phyloP scores from a whole-genome alignment of 2,888 invertebrate genomes.

The Epistrophe grossulariae region DNA sequence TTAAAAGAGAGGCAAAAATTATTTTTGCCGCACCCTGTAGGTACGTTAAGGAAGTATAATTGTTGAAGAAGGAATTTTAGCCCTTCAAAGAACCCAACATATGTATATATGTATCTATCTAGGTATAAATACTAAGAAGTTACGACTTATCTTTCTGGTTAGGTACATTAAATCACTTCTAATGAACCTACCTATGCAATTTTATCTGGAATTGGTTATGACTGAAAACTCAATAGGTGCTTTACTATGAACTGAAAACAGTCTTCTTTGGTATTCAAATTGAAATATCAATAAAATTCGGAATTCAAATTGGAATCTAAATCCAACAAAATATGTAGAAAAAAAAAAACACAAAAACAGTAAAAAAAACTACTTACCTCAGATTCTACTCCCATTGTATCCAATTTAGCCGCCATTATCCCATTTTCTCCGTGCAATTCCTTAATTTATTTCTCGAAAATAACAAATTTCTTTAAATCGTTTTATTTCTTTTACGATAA shows the following conservation, averaged over 20 bases:
- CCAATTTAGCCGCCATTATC: conserved; percentile 74
- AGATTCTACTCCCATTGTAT: conserved; percentile 70
- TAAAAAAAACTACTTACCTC: conserved; percentile 55
- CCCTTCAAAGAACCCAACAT: no score
- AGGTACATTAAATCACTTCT: no score
- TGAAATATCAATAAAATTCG: conserved; percentile 26
- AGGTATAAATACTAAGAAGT: no score
- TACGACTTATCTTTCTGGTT: no score
- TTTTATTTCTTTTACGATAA: not conserved
- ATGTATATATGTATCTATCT: no score
- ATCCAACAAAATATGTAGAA: not conserved
- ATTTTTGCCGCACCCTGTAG: no score
- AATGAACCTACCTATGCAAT: no score
- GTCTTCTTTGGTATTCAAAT: not conserved
- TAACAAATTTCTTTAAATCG: conserved; percentile 31
- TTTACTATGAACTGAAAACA: not conserved
- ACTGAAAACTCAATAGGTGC: not conserved
- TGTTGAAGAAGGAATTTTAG: no score
- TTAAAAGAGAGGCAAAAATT: no score
- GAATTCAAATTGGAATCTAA: conserved; percentile 3
- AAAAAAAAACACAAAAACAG: not conserved
- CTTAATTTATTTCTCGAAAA: conserved; percentile 37
- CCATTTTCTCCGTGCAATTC: conserved; percentile 62
- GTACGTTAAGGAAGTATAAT: no score
- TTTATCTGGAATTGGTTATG: no score